phyloP scores from a whole-genome alignment of 2,888 invertebrate species.

The Eustalomyia histrio region DNA sequence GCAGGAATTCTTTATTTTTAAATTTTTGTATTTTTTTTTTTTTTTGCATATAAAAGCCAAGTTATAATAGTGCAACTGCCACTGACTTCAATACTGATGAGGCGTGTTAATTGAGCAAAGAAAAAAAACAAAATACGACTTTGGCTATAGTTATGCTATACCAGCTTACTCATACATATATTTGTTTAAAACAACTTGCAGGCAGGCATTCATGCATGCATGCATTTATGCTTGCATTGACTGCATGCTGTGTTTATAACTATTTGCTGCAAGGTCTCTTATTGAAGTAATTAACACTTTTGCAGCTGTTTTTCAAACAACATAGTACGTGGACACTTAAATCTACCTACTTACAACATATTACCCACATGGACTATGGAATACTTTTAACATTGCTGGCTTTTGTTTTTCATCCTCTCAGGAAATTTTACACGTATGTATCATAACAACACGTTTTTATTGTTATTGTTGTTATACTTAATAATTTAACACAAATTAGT shows the following conservation, averaged over 20 bases:
- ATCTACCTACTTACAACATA: conserved; percentile 20
- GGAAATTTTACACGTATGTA: conserved; percentile 37
- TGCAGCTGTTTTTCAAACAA: conserved; percentile 53
- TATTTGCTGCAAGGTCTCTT: conserved; percentile 54
- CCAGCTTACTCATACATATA: conserved; percentile 14
- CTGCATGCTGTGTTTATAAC: conserved; percentile 53
- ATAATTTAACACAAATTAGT: conserved; percentile 54
- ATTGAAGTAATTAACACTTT: conserved; percentile 67
- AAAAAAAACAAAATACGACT: conserved; percentile 42
- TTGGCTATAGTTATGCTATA: not conserved
- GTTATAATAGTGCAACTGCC: conserved; percentile 57
- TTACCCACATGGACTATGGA: not conserved
- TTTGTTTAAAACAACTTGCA: conserved; percentile 35
- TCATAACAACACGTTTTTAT: conserved; percentile 13
- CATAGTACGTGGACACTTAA: conserved; percentile 30
- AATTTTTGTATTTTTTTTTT: not conserved
- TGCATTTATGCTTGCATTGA: conserved; percentile 52
- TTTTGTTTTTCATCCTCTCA: not conserved
- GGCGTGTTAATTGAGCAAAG: conserved; percentile 65
- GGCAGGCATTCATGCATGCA: conserved; percentile 55
- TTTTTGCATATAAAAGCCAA: conserved; percentile 47
- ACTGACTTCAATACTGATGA: conserved; percentile 60
- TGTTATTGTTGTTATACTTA: conserved; percentile 1
- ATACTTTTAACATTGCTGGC: not conserved
- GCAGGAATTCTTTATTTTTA: conserved; percentile 45